Conservation (phyloP, 1,140 invertebrate genomes). For the Neodiprion fabricii region DNA sequence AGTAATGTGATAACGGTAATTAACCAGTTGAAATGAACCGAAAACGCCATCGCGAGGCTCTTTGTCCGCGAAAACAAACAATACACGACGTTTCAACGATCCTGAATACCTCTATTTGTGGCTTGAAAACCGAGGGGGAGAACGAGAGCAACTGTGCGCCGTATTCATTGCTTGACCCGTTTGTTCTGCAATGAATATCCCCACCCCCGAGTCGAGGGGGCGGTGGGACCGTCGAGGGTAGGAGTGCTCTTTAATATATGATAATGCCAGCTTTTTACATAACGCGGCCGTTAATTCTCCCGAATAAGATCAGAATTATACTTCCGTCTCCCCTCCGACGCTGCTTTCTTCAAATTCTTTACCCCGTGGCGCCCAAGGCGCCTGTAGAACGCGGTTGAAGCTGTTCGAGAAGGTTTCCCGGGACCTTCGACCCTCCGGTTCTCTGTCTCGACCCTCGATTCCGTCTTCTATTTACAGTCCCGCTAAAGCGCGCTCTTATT, state of each 20-base stretch:
- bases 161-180: constrained; percentile 9
- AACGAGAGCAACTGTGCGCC: too few relatives aligned
- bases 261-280: constrained; percentile 31
- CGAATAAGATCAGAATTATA: constrained; percentile 12
- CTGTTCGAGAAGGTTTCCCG: background rate
- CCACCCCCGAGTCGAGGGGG: constrained; percentile 6
- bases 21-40: background rate
- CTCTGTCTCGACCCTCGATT: background rate
- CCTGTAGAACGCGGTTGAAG: background rate
- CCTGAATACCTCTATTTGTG: background rate
- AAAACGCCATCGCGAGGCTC: background rate
- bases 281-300: constrained; percentile 20
- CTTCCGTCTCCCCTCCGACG: background rate
- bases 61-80: background rate
- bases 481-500: background rate
- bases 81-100: background rate
- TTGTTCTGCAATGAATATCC: constrained; percentile 11
- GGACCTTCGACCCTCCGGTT: background rate
- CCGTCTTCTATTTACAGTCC: background rate
- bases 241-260: constrained; percentile 30
- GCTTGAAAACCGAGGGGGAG: background rate
- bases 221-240: constrained; percentile 5
- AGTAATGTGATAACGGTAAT: background rate
- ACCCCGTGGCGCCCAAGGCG: background rate
- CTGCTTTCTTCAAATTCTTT: background rate